Evolutionary conservation across 2,113 vertebrate genomes (phyloP).

Genomic region (Murina feae): DNA sequence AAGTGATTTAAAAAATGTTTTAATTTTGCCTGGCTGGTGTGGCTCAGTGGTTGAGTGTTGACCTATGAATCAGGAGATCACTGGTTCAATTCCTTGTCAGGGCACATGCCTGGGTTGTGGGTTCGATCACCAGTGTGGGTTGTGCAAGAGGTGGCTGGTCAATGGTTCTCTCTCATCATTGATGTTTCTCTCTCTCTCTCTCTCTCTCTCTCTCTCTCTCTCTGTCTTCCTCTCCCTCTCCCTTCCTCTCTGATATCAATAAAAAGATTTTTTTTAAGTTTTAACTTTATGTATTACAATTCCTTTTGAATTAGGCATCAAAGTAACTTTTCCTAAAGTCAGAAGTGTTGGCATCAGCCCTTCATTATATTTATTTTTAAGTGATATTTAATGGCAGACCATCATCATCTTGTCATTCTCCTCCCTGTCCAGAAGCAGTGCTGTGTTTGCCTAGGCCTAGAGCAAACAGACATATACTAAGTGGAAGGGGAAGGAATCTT

Average conservation of each 20-base stretch:
- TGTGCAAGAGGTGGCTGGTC: no score
- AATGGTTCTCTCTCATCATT: no score
- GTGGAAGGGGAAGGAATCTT: background rate
- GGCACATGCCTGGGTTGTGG: no score
- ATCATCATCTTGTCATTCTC: background rate
- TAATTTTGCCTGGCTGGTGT: no score
- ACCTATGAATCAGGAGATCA: no score
- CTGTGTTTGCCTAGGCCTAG: background rate
- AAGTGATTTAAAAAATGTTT: background rate
- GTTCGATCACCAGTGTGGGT: no score
- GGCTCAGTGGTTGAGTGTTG: no score
- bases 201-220: no score
- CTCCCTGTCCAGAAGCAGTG: background rate
- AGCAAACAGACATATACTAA: background rate
- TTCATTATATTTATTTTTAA: background rate
- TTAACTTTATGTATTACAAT: background rate
- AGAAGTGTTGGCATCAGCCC: background rate
- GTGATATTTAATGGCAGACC: slow-evolving; percentile 34
- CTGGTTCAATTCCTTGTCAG: no score
- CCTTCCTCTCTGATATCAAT: no score
- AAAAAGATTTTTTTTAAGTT: background rate
- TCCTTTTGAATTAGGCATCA: background rate
- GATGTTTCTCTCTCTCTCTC: no score
- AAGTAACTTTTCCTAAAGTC: background rate
- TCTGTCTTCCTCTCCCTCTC: no score